phyloP scores from a whole-genome alignment of 2,888 invertebrate species.

The Crossocerus cetratus region DNA sequence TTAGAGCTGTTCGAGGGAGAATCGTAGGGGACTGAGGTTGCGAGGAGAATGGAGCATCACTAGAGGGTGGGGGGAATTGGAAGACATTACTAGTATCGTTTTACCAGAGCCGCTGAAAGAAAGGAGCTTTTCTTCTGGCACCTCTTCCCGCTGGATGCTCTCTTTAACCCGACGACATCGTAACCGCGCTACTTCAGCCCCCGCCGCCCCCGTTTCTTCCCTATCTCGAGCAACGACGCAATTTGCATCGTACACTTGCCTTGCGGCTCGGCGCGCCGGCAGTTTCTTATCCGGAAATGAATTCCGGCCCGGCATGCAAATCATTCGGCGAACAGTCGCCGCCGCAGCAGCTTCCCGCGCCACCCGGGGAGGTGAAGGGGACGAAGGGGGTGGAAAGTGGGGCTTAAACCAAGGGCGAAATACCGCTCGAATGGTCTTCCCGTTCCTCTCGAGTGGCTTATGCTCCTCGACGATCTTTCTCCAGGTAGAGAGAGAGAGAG shows the following conservation, averaged over 20 bases:
- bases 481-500: too few species aligned
- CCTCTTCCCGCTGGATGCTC: neutral
- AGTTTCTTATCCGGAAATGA: conserved; percentile 22
- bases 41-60: neutral
- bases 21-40: neutral
- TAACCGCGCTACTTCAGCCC: neutral
- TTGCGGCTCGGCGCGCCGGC: conserved; percentile 9
- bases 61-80: neutral
- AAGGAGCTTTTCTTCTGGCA: neutral
- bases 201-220: neutral
- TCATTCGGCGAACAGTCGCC: conserved; percentile 18
- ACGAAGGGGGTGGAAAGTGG: neutral
- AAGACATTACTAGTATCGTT: neutral
- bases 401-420: too few species aligned
- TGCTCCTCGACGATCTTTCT: too few species aligned
- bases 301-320: conserved; percentile 21
- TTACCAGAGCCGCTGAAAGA: neutral
- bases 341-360: too few species aligned
- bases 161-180: neutral
- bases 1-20: too few species aligned
- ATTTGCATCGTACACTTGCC: conserved; percentile 16
- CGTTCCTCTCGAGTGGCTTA: too few species aligned
- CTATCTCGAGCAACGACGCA: conserved; percentile 9
- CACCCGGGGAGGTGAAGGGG: too few species aligned
- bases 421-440: too few species aligned